A percentile compares a stretch with the other conserved stretches of the same genome.
Evolutionary conservation across 1,140 invertebrate species (phyloP).

Genomic region (Radopholus similis): DNA sequence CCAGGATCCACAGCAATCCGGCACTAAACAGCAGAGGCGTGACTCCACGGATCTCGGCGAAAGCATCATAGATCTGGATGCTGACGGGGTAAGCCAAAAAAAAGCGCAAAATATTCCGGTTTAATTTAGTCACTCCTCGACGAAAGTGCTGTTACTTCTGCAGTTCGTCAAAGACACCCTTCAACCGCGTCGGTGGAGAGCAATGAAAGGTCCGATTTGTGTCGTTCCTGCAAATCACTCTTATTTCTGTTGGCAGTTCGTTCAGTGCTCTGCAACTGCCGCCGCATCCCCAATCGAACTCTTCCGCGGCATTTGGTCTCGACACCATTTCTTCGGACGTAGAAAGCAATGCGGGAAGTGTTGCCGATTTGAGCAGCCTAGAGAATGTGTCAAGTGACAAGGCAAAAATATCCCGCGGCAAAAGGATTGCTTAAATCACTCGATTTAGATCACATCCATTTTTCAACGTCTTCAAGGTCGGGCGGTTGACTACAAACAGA

Average conservation of each 20-base stretch:
- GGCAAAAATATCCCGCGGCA: slow-evolving; percentile 1
- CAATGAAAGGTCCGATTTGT: slow-evolving; percentile 25
- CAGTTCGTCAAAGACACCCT: slow-evolving; percentile 8
- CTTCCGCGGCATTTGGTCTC: not conserved
- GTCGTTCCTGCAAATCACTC: too few relatives aligned
- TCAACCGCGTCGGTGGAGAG: slow-evolving; percentile 33
- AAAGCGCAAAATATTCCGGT: not conserved
- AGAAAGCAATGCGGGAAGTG: slow-evolving; percentile 18
- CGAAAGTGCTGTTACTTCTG: not conserved
- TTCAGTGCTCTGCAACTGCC: slow-evolving; percentile 24
- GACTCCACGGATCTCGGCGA: too few relatives aligned
- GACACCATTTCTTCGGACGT: slow-evolving; percentile 34
- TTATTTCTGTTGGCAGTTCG: not conserved
- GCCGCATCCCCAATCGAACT: not conserved
- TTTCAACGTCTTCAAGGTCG: slow-evolving; percentile 30
- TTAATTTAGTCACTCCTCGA: not conserved
- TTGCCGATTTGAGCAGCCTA: slow-evolving; percentile 14
- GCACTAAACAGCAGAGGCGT: too few relatives aligned
- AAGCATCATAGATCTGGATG: too few relatives aligned
- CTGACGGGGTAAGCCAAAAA: slow-evolving; percentile 13
- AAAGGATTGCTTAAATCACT: not conserved
- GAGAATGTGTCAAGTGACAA: slow-evolving; percentile 28
- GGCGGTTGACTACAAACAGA: slow-evolving; percentile 41
- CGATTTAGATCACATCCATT: slow-evolving; percentile 24
- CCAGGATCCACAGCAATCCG: too few relatives aligned